Conservation (phyloP, 2,888 invertebrate species). For the Drosophila algonquin region DNA sequence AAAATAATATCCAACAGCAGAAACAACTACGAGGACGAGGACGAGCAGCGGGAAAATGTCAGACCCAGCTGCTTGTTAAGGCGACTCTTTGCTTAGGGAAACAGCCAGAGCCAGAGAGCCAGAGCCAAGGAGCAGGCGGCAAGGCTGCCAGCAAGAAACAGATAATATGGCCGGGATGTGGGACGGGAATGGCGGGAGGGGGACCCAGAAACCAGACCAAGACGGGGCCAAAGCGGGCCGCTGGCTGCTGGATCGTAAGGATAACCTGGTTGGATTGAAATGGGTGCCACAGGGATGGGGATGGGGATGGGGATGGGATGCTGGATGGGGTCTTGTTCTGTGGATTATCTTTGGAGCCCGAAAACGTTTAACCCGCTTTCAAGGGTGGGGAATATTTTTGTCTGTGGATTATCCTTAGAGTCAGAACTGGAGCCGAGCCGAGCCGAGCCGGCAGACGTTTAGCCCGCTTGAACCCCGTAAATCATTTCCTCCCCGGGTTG, state of each 20-base stretch:
- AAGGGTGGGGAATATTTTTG: background rate
- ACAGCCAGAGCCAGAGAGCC: background rate
- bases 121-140: slow-evolving; percentile 7
- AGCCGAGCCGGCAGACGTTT: background rate
- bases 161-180: background rate
- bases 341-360: background rate
- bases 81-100: slow-evolving; percentile 9
- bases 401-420: background rate
- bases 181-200: background rate
- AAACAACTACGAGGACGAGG: background rate
- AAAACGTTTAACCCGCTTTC: background rate
- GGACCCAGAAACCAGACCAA: background rate
- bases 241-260: background rate
- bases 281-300: background rate
- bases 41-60: slow-evolving; percentile 22
- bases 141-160: slow-evolving; percentile 25
- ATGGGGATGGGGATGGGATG: background rate
- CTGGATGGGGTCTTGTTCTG: background rate
- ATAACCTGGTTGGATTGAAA: background rate
- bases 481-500: background rate
- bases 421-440: background rate
- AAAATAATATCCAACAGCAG: slow-evolving; percentile 46
- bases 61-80: slow-evolving; percentile 32
- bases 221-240: background rate
- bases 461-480: background rate